These are phyloP conservation scores for Alectura lathami DNA, from an alignment of 2,113 vertebrate genomes.

Conservation along the genomic window DNA sequence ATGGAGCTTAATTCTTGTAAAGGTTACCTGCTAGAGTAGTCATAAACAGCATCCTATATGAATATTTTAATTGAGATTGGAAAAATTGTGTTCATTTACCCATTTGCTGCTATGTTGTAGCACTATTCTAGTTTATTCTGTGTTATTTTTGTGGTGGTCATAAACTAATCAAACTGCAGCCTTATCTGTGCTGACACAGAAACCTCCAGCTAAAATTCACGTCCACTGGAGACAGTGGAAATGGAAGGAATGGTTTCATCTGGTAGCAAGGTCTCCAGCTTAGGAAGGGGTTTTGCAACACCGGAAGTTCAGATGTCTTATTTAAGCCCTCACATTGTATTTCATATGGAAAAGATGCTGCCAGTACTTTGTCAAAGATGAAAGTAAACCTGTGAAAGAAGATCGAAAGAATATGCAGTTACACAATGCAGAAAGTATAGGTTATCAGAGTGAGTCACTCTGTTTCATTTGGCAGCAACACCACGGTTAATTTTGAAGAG, in stretches of 20 bases:
- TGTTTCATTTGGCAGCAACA: background rate
- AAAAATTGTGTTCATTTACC: background rate
- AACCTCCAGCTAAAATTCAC: background rate
- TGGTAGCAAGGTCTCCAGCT: background rate
- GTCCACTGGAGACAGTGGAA: background rate
- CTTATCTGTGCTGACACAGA: background rate
- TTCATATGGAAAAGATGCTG: background rate
- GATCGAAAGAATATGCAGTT: background rate
- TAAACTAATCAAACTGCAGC: background rate
- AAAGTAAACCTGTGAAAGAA: background rate
- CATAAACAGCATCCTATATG: rapidly evolving
- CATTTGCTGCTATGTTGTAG: rapidly evolving
- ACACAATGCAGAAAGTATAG: background rate
- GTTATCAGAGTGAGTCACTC: background rate
- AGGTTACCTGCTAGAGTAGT: rapidly evolving
- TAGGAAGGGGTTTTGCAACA: background rate
- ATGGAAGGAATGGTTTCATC: background rate
- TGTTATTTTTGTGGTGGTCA: background rate
- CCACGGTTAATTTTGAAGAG: background rate
- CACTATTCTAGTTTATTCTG: rapidly evolving
- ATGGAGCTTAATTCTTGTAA: background rate
- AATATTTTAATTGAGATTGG: background rate
- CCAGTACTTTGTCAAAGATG: background rate
- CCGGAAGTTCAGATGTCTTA: background rate
- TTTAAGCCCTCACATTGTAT: background rate